A percentile compares a stretch with the other conserved stretches of the same genome.
Evolutionary conservation across 1,140 invertebrate species (phyloP).

Genomic region (Tenebrio molitor): DNA sequence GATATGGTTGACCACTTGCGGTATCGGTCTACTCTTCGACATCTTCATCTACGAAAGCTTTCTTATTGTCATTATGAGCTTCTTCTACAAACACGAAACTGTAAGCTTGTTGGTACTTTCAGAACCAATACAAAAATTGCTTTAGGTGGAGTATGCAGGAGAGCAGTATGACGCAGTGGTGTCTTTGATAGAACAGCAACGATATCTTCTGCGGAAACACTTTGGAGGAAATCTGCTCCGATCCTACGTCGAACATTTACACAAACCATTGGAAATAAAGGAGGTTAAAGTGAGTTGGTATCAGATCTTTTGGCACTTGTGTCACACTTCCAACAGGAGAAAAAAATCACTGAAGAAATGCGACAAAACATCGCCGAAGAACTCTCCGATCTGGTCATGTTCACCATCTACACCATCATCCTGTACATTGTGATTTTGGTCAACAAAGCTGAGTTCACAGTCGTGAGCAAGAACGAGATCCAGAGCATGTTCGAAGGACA

Average conservation of each 20-base stretch:
- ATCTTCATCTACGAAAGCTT: background rate
- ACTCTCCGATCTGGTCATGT: constrained; percentile 54
- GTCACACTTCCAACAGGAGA: too few relatives aligned
- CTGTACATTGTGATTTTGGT: constrained; percentile 55
- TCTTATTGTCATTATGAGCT: background rate
- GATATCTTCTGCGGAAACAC: constrained; percentile 12
- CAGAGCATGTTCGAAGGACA: constrained; percentile 37
- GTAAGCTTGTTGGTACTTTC: background rate
- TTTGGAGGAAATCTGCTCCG: constrained; percentile 50
- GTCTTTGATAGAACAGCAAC: constrained; percentile 11
- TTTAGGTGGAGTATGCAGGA: background rate
- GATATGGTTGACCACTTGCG: background rate
- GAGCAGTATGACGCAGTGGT: background rate
- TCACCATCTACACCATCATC: constrained; percentile 54
- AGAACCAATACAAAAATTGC: background rate
- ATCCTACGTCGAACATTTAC: constrained; percentile 56
- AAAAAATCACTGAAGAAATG: background rate
- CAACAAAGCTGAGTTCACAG: constrained; percentile 49
- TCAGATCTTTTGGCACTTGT: too few relatives aligned
- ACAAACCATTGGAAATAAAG: constrained; percentile 23
- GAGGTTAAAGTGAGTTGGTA: constrained; percentile 22
- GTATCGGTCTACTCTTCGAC: background rate
- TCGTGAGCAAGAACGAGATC: constrained; percentile 48
- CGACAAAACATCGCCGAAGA: background rate
- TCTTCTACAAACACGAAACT: background rate